Percentiles rank a stretch among this genome's conserved stretches.
Conservation (phyloP, 1,140 invertebrate genomes). For the Lasioglossum baleicum region DNA sequence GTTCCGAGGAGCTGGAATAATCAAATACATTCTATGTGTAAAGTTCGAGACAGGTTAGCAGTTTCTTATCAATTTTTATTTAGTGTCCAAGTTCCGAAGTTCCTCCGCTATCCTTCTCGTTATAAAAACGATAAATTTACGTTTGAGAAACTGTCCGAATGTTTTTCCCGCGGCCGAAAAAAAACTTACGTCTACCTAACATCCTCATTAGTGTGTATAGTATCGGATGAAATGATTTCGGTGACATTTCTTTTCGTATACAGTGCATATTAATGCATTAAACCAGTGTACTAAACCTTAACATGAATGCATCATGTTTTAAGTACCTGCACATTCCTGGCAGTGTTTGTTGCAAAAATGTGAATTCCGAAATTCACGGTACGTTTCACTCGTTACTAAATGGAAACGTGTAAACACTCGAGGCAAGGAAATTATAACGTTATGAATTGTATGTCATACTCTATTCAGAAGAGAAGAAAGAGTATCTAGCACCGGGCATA, state of each 20-base stretch:
- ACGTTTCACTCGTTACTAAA: conserved; percentile 15
- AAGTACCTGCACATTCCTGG: neutral
- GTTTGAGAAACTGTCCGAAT: conserved; percentile 7
- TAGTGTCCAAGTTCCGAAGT: conserved; percentile 23
- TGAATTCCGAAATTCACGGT: conserved; percentile 27
- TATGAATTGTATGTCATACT: conserved; percentile 18
- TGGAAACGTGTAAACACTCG: conserved; percentile 28
- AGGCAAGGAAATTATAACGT: conserved; percentile 21
- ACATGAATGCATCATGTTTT: neutral
- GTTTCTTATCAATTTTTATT: conserved; percentile 39
- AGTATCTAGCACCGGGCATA: neutral
- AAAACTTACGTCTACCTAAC: neutral
- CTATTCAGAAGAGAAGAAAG: conserved; percentile 1
- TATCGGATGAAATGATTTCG: neutral
- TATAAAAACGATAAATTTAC: conserved; percentile 24
- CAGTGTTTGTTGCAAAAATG: conserved; percentile 31
- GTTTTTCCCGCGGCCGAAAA: neutral
- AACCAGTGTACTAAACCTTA: neutral
- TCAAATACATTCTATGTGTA: conserved; percentile 34
- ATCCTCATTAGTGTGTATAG: no score
- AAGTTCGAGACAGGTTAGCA: conserved; percentile 39
- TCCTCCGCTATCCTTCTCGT: conserved; percentile 1
- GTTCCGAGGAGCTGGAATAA: conserved; percentile 29
- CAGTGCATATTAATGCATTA: neutral
- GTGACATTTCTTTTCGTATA: neutral